These are phyloP conservation scores for Labrus mixtus DNA, from an alignment of 2,113 vertebrate species.

Conservation along the genomic window DNA sequence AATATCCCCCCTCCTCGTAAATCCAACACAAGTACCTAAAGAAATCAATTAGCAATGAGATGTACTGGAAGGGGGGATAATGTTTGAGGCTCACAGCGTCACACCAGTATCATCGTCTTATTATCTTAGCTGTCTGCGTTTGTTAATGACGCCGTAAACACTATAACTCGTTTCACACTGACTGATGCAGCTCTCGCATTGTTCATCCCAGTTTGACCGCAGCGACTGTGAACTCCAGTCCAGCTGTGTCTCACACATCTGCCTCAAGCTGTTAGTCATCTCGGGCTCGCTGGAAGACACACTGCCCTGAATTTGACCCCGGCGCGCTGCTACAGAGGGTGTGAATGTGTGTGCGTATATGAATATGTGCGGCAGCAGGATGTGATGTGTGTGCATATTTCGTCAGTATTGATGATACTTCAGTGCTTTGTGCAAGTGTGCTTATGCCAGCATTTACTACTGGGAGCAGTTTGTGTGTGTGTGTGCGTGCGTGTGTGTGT, in stretches of 20 bases:
- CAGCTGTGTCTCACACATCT: constrained; percentile 38
- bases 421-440: constrained; percentile 28
- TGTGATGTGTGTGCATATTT: constrained; percentile 34
- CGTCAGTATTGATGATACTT: constrained; percentile 27
- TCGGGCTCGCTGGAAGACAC: constrained; percentile 23
- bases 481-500: not conserved
- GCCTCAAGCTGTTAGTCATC: constrained; percentile 40
- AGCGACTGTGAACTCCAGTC: constrained; percentile 1
- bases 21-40: not conserved
- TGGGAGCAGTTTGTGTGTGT: constrained; percentile 3
- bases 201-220: constrained; percentile 4
- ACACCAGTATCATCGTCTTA: not conserved
- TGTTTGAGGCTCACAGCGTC: not conserved
- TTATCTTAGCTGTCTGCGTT: not conserved
- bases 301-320: constrained; percentile 42
- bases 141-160: not conserved
- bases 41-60: no score
- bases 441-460: constrained; percentile 32
- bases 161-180: not conserved
- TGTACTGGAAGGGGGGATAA: not conserved
- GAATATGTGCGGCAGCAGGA: constrained; percentile 7
- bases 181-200: not conserved
- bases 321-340: not conserved
- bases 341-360: not conserved
- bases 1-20: not conserved